Base-by-base conservation (phyloP, 2,113 vertebrate species). In the Platichthys flesus region DNA sequence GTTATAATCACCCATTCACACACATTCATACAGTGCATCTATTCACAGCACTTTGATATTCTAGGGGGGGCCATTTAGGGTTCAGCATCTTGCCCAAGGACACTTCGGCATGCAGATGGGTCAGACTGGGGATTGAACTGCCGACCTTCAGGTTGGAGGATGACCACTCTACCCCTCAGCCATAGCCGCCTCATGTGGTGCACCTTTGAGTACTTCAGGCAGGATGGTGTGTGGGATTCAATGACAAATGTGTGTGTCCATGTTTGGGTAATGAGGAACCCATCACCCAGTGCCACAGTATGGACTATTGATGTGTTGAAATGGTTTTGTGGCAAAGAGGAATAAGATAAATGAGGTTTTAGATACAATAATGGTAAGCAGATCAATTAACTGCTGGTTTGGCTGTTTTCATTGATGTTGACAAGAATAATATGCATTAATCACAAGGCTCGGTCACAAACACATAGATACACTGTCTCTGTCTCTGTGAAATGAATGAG, bases 401-500 rank as follows among this genome's bases (percentile, higher is more conserved):
- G 13, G 42, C 31, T 62, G 21, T 26, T 61, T 40, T 37, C 45
- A 61, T 12, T 49, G 63, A 65, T 51, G 35, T 66, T 31, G 24
- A 52, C 24, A 23, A 18, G 21, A 67, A 55, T 31, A 54, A 67
- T 35, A 23, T n/a, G 5, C 9, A 31, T 14, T 55, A 23, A 42
- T 23, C 26, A 37, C 49, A 28, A 20, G 15, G n/a, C 21, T 55
- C 47, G 60, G 45, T 23, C 52, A 73, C 37, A 26, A 18, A 67
- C 37, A 57, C 49, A 51, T 14, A 78, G 10, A 62, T 26, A 35
- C 35, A 35, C 35, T 35, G 35, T 35, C 35, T 35, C 35, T 35
- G 35, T 35, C 35, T 42, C 63, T 56, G 52, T 74, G 60, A 70
- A 54, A 74, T 74, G 49, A 8, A 35, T 35, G 80, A 76, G 71